phyloP scores from a whole-genome alignment of 2,113 vertebrate genomes.

The Lophochroa leadbeateri region DNA sequence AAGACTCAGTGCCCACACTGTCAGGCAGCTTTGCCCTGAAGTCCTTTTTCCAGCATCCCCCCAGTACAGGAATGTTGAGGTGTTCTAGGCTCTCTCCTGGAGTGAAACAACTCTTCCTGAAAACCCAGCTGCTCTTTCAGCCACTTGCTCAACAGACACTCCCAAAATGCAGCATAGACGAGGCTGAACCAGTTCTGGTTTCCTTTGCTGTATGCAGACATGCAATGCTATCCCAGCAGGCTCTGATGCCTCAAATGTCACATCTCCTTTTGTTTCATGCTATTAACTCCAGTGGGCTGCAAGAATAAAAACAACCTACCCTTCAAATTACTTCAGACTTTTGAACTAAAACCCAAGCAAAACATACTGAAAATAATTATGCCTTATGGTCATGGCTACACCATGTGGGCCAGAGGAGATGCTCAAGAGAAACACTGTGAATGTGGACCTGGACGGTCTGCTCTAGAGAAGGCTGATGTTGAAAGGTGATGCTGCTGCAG shows the following conservation, averaged over 20 bases:
- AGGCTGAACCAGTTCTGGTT: neutral
- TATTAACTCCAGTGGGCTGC: neutral
- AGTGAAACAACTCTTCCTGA: neutral
- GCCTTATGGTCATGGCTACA: neutral
- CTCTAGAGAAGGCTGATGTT: neutral
- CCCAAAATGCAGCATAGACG: neutral
- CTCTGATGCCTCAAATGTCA: neutral
- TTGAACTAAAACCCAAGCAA: neutral
- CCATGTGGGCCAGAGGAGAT: neutral
- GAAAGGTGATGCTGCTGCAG: neutral
- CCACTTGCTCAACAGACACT: neutral
- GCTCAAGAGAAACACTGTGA: fast-evolving
- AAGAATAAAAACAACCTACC: neutral
- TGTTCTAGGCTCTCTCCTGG: neutral
- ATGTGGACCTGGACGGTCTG: neutral
- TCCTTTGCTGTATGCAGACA: neutral
- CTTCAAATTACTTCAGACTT: neutral
- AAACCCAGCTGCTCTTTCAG: neutral
- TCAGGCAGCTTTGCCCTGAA: neutral
- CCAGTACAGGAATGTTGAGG: neutral
- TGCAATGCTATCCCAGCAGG: neutral
- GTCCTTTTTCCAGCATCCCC: neutral
- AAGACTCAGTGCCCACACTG: neutral
- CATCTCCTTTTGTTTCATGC: neutral
- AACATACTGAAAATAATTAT: neutral